phyloP scores from a whole-genome alignment of 2,797 vertebrate species.

The Gymnopithys bicolor region DNA sequence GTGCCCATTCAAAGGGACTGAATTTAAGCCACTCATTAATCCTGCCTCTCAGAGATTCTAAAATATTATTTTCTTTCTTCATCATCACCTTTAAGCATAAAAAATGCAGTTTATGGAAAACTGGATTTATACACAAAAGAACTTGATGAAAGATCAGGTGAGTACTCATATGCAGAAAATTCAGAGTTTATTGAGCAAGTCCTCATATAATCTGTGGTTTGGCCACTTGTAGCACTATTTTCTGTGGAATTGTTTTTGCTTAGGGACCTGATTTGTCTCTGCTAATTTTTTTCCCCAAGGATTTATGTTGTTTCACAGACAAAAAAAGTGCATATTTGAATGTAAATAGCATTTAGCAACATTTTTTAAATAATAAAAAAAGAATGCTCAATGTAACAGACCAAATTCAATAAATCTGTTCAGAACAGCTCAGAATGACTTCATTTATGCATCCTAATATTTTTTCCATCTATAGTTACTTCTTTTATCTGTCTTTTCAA shows the following conservation, averaged over 20 bases:
- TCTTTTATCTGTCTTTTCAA: not conserved
- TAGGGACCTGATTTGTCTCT: not conserved
- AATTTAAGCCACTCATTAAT: slow-evolving; percentile 64
- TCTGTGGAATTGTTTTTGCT: not conserved
- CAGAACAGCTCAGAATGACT: not conserved
- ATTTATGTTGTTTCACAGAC: not conserved
- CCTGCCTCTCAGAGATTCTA: slow-evolving; percentile 41
- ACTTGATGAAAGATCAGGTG: not conserved
- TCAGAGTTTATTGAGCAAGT: not conserved
- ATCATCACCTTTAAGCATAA: not conserved
- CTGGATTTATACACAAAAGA: not conserved
- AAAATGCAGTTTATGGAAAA: not conserved
- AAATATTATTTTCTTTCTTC: slow-evolving; percentile 65
- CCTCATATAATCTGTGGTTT: not conserved
- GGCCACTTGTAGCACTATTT: not conserved
- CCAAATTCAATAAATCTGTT: not conserved
- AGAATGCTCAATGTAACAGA: not conserved
- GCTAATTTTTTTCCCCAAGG: not conserved
- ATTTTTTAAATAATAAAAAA: not conserved
- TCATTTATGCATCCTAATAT: not conserved
- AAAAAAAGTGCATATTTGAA: not conserved
- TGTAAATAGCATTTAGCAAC: not conserved
- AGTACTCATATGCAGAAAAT: not conserved
- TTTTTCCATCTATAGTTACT: not conserved
- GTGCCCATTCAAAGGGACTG: slow-evolving; percentile 37